These are phyloP conservation scores for Lates calcarifer DNA, from an alignment of 2,113 vertebrate species.

Conservation along the genomic window DNA sequence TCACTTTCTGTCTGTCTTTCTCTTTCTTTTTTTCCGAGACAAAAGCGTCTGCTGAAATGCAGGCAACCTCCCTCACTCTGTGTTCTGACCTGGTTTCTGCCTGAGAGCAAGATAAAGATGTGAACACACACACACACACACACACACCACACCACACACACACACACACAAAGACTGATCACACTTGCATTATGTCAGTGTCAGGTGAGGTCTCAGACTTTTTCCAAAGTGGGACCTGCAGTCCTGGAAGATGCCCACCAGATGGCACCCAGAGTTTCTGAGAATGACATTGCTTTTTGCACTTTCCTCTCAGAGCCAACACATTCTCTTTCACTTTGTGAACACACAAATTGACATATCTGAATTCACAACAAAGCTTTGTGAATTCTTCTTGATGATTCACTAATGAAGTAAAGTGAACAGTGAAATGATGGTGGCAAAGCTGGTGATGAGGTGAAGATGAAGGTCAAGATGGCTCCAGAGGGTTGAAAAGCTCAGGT, in stretches of 20 bases:
- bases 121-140: slow-evolving; percentile 29
- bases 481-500: slow-evolving; percentile 3
- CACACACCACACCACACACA: no score
- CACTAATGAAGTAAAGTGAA: neutral
- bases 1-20: slow-evolving; percentile 10
- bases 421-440: slow-evolving; percentile 28
- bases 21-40: neutral
- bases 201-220: slow-evolving; percentile 26
- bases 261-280: slow-evolving; percentile 60
- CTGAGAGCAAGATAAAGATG: slow-evolving; percentile 3
- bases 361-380: slow-evolving; percentile 18
- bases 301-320: neutral
- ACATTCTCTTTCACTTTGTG: neutral
- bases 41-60: slow-evolving; percentile 22
- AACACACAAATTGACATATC: neutral
- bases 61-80: neutral
- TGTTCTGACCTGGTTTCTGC: slow-evolving; percentile 53
- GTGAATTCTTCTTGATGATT: neutral
- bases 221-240: slow-evolving; percentile 40
- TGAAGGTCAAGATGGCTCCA: slow-evolving; percentile 12
- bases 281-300: slow-evolving; percentile 49
- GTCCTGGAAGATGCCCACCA: slow-evolving; percentile 63
- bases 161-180: slow-evolving; percentile 15
- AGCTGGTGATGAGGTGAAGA: slow-evolving; percentile 20
- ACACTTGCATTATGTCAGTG: neutral